Evolutionary conservation across 1,140 invertebrate species (phyloP), one percentile per base, ranked within the genome.

Genomic region (Amyelois transitella): DNA sequence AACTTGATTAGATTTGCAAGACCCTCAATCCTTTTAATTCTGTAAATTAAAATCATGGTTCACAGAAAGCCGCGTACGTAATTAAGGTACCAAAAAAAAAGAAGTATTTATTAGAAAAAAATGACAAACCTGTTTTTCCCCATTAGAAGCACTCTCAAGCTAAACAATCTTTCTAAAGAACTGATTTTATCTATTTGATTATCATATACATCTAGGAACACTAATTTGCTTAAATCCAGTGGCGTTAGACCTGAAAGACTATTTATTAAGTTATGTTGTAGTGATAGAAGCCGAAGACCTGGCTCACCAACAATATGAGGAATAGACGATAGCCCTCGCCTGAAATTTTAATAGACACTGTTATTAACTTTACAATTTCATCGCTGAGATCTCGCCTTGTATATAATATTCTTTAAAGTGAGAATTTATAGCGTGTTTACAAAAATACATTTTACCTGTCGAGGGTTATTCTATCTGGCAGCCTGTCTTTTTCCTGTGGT

Each of bases 121-220:
- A 19, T 28, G n/a, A 54, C 28, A 12, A 75, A 88, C 88, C 94
- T 93, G 83, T 98, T 97, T 88, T 97, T 98, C 6, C 96, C 96
- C 71, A 98, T 91, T 56, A 98, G 90, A 45, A 98, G 89, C 4
- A 98, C 96, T 66, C 96, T 88, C 7, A 98, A 88, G 75, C 93
- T 94, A 45, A 92, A 92, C 6, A 97, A 89, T 45, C 91, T 88
- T 60, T 94, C 92, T 24, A 98, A 88, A 56, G 91, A 94, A 43
- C 91, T 91, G 48, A 98, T 94, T 72, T 92, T 93, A 56, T 97
- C 96, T 32, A 98, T 93, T 81, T 97, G 95, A 88, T 98, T 98
- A 82, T 97, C 95, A 84, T 98, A 98, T 2, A 98, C 88, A 83
- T 98, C 97, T 44, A 98, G 91, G 75, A 97, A 97, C 20, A 98